Evolutionary conservation across 2,888 invertebrate species (phyloP), one percentile per base, ranked within the genome.

Genomic region (Mimachlamys varia): DNA sequence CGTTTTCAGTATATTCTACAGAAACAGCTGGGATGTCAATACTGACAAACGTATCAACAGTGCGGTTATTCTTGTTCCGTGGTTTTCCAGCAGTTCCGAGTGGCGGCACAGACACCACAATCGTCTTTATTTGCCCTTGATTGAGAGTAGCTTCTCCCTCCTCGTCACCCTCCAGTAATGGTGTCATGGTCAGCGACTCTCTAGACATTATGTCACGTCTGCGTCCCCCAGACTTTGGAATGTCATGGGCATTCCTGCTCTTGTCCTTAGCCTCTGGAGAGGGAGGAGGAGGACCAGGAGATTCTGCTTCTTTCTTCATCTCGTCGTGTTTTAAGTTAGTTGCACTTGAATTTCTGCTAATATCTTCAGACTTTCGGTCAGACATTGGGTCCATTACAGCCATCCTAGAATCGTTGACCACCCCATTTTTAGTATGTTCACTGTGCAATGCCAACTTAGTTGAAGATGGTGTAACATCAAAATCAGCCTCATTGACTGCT

Each of bases 251-350:
- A 49, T 33, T 37, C 49, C 62, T 90, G 17, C 55, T 76, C n/a
- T 93, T 92, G 62, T 95, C 94, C 88, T 94, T 94, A 12, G 93
- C 92, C 90, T 95, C 95, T 0, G 96, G 96, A 0, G 96, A 96
- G 0, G 96, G 96, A 15, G 96, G 96, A 2, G 96, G 96, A 4
- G 96, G 96, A 15, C 94, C 96, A 0, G 95, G 95, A 0, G 95
- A 95, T 90, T 94, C 94, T 15, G 91, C 92, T 89, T 44, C 44
- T 44, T 94, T 94, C 12, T 37, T 87, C n/a, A 91, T 92, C n/a
- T 92, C 92, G 88, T 92, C 93, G 90, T 92, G 89, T 38, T 92
- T 91, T 55, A 88, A 91, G 22, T 90, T 89, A 33, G 76, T 10
- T 76, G 76, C 76, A 76, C 76, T 76, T 2, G 93, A 93, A 49